phyloP scores from a whole-genome alignment of 1,140 invertebrate species.

The Antheraea pernyi region DNA sequence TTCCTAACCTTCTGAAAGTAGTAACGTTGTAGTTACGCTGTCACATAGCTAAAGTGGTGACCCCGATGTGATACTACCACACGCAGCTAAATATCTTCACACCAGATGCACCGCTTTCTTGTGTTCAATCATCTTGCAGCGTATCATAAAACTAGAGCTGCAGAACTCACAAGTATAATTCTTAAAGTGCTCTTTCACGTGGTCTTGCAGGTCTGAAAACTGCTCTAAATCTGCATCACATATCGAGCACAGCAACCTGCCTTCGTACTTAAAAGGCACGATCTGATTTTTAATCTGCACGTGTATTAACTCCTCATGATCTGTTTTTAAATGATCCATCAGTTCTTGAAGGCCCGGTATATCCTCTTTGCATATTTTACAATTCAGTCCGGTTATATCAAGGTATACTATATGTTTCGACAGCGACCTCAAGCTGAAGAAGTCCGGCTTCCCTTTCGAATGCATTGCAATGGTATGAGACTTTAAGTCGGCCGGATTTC shows the following conservation, averaged over 20 bases:
- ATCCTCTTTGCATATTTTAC: conserved; percentile 29
- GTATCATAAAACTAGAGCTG: conserved; percentile 24
- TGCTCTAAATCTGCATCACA: conserved; percentile 18
- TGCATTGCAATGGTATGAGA: conserved; percentile 33
- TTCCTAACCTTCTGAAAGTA: no score
- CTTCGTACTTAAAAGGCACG: conserved; percentile 23
- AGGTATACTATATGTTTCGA: conserved; percentile 28
- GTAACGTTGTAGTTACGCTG: no score
- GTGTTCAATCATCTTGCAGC: conserved; percentile 30
- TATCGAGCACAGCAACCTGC: conserved; percentile 17
- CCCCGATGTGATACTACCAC: no score
- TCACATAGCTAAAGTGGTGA: no score
- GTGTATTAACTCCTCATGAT: conserved; percentile 29
- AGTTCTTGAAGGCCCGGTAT: conserved; percentile 26
- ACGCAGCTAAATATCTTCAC: not conserved
- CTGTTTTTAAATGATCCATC: conserved; percentile 33
- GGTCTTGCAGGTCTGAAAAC: conserved; percentile 20
- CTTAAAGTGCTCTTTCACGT: conserved; percentile 30
- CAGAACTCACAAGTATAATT: conserved; percentile 37
- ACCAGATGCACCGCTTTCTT: conserved; percentile 33
- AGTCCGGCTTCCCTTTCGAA: conserved; percentile 21
- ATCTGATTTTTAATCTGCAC: conserved; percentile 37
- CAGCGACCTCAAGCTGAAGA: conserved; percentile 20
- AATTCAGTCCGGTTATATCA: conserved; percentile 37
- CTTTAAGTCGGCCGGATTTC: conserved; percentile 36